Base-by-base conservation (phyloP, 2,888 invertebrate species). In the Chrysodeixis includens region DNA sequence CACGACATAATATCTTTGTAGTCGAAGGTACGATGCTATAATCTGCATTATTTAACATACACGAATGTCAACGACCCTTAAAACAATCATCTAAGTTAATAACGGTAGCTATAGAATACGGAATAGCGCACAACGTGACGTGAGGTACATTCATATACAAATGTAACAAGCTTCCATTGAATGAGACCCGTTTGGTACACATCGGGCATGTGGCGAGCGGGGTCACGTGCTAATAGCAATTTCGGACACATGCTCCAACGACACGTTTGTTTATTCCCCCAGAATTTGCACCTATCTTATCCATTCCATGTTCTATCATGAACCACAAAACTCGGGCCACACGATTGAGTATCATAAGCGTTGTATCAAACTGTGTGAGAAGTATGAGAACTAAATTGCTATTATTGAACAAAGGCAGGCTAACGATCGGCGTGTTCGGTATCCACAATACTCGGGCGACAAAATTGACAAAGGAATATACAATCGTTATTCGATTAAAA, bases 391-490 rank as follows among this genome's bases (percentile, higher is more conserved):
- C 56, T 71, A 76, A 76, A 79, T 74, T 69, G 71, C 64, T 74
- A 76, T 78, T 72, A 69, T 74, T 66, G 66, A 30, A 73, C 74
- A 76, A 81, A 81, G 68, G 68, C 54, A 56, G 49, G 52, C 54
- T 54, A 26, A 70, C 61, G 56, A 70, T 69, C 68, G 67, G 74
- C 68, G 73, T 52, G 54, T 66, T 68, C 65, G 62, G 66, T 62
- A 49, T 16, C 44, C 44, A 64, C 56, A 62, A 62, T 49, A 69
- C 53, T 71, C 57, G 64, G 58, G 55, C 61, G 64, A 67, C 63
- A 60, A 71, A 69, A 67, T 71, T 74, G 67, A 62, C 74, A 79
- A 80, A 71, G 72, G 56, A 67, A 69, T 70, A 71, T 40, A 76
- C 58, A 73, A 71, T 64, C 57, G 62, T 40, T 62, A 71, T 66